Conservation (phyloP, 2,797 vertebrate genomes). For the Platalea minor region DNA sequence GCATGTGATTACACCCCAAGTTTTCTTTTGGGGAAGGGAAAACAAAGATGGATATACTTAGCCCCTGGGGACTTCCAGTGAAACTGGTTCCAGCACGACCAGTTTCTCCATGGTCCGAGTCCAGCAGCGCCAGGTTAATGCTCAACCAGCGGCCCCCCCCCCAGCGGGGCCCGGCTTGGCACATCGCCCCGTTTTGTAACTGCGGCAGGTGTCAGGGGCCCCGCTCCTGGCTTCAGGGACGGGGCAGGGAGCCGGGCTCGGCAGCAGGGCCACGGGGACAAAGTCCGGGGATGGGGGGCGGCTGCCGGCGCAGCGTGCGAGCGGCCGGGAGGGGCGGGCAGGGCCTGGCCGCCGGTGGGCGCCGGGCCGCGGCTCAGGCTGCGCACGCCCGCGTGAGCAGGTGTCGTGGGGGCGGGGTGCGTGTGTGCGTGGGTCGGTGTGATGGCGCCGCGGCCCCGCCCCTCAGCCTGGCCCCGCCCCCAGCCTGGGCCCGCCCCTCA, state of each 20-base stretch:
- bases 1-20: background rate
- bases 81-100: background rate
- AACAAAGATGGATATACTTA: background rate
- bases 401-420: background rate
- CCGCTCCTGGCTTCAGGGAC: rapidly evolving
- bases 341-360: background rate
- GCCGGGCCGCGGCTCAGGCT: background rate
- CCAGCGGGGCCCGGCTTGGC: background rate
- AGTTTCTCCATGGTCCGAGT: background rate
- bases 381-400: background rate
- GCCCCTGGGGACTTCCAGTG: background rate
- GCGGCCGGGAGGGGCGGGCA: no score
- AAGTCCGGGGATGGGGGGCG: background rate
- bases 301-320: background rate
- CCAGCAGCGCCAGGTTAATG: background rate
- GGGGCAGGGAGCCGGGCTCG: background rate
- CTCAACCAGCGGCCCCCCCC: background rate
- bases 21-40: background rate
- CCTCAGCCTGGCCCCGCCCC: no score
- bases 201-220: rapidly evolving
- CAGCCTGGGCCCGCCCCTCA: no score
- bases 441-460: background rate
- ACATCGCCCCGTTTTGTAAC: rapidly evolving
- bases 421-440: no score
- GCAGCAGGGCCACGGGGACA: background rate